Percentiles rank a stretch among this genome's conserved stretches.
phyloP scores from a whole-genome alignment of 2,888 invertebrate species.

The Ophion slaviceki region DNA sequence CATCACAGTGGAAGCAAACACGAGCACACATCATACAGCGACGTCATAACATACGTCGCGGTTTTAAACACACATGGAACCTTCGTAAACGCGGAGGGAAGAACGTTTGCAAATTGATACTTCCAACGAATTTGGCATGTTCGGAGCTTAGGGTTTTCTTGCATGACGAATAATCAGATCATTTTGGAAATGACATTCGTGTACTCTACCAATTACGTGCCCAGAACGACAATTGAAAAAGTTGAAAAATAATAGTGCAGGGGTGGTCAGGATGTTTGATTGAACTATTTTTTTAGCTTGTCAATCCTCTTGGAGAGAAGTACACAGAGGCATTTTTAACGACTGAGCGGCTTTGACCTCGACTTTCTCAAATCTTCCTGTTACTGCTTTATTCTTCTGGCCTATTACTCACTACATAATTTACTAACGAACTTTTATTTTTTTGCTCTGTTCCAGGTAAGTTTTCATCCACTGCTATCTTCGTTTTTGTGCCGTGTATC shows the following conservation, averaged over 20 bases:
- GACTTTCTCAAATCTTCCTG: background rate
- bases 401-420: background rate
- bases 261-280: background rate
- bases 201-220: background rate
- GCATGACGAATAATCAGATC: background rate
- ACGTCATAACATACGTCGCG: background rate
- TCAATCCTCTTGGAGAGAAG: background rate
- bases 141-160: background rate
- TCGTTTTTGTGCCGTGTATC: background rate
- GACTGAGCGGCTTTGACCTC: background rate
- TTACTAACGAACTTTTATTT: constrained; percentile 23
- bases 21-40: constrained; percentile 36
- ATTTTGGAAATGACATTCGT: no score
- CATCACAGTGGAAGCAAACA: constrained; percentile 24
- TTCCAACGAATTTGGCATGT: background rate
- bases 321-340: background rate
- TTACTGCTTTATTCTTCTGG: background rate
- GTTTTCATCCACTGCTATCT: constrained; percentile 56
- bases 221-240: background rate
- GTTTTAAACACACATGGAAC: constrained; percentile 15
- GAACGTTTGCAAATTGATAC: background rate
- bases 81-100: background rate
- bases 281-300: background rate
- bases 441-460: constrained; percentile 74
- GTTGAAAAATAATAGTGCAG: background rate